Evolutionary conservation across 1,140 invertebrate genomes (phyloP), one percentile per base, ranked within the genome.

Genomic region (Drosophila gunungcola): DNA sequence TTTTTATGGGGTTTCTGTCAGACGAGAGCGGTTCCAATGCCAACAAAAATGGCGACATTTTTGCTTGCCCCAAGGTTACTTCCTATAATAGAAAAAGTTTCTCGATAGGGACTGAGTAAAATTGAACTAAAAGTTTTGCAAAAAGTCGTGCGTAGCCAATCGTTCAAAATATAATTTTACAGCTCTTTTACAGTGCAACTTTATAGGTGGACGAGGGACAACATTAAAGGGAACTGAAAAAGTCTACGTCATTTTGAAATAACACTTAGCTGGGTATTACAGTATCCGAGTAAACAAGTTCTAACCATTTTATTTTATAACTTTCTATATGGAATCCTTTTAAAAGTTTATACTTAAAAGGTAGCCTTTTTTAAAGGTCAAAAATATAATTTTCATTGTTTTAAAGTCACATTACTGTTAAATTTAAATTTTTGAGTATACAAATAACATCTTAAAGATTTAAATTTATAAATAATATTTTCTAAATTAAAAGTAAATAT

Each of bases 71-170:
- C n/a, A 70, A 41, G 67, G 43, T 41, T 70, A 49, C 56, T 70
- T 49, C 52, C 16, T n/a, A 42, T 70, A 70, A 70, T 70, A 70
- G 52, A 34, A 69, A 69, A 70, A 70, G 11, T 70, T 70, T 68
- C 38, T 21, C 21, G 38, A 53, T 65, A 32, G 39, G 38, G 25
- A 45, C 60, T 21, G 61, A 25, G 60, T 45, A 65, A 68, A 65
- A 68, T 65, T 68, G 38, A 68, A 68, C 64, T 65, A 65, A 68
- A 68, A 68, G n/a, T 68, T 68, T 53, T 21, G 29, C 64, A 29
- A 42, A 62, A 34, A 38, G 45, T 38, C 60, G 38, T 52, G 60
- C 64, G 46, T 52, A n/a, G 64, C 13, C 60, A 68, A 68, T 52
- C 61, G 34, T 38, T 68, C 46, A 53, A 57, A 57, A 70, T 13